Percentiles rank a stretch among this genome's conserved stretches.
Conservation (phyloP, 2,797 vertebrate genomes). For the Rachycentron canadum region DNA sequence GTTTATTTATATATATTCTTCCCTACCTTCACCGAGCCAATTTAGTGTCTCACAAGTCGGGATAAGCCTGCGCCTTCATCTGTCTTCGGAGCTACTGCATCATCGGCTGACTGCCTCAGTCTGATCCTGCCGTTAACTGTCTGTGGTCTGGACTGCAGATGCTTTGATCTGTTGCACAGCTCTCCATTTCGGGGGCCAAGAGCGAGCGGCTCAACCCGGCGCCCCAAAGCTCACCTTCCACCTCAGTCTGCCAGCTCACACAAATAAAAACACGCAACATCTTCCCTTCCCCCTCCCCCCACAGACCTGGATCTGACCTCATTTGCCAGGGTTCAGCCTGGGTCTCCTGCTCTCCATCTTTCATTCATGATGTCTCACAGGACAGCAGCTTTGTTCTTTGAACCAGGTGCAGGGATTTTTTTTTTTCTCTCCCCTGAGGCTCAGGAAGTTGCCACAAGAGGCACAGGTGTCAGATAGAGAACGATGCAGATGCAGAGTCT, state of each 20-base stretch:
- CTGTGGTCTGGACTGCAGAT: slow-evolving; percentile 39
- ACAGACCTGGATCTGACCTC: slow-evolving; percentile 51
- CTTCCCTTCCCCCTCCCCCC: neutral
- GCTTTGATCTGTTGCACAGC: slow-evolving; percentile 64
- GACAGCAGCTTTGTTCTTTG: slow-evolving; percentile 52
- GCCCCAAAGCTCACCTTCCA: slow-evolving; percentile 34
- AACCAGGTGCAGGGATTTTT: slow-evolving; percentile 42
- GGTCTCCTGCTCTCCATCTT: slow-evolving; percentile 39
- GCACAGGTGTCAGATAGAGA: slow-evolving; percentile 36
- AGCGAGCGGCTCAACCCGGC: slow-evolving; percentile 33
- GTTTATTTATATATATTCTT: neutral
- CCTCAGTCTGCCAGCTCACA: slow-evolving; percentile 18
- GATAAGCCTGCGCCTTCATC: neutral
- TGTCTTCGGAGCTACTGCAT: slow-evolving; percentile 29
- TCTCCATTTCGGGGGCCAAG: slow-evolving; percentile 49
- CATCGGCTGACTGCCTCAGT: slow-evolving; percentile 34
- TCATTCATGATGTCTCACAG: slow-evolving; percentile 46
- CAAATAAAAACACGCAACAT: slow-evolving; percentile 23
- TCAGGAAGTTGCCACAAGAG: slow-evolving; percentile 15
- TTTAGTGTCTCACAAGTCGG: slow-evolving; percentile 4
- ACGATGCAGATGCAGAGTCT: slow-evolving; percentile 9
- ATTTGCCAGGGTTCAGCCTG: slow-evolving; percentile 35
- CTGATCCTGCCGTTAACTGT: slow-evolving; percentile 49
- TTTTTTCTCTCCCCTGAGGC: slow-evolving; percentile 32
- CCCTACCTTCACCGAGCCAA: neutral